Base-by-base conservation (phyloP, 1,140 invertebrate species). In the Aleiodes sp. region DNA sequence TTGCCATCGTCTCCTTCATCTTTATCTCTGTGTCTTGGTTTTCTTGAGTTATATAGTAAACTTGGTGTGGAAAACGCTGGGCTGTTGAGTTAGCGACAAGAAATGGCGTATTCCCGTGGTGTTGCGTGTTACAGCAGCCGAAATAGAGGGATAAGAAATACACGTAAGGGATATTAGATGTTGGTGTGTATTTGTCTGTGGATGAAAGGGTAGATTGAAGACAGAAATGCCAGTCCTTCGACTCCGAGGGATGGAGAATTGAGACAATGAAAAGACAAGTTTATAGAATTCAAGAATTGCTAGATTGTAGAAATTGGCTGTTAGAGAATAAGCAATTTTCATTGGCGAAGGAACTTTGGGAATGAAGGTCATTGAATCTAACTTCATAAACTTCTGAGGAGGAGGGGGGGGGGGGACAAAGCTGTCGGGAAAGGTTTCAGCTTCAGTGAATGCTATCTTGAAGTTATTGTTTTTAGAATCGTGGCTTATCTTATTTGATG, bases 11-110 rank as follows among this genome's bases (percentile, higher is more conserved):
- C 39, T n/a, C 19, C 12, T 43, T 43, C 39, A n/a, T 43, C 39
- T 43, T 43, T 43, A 43, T 12, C n/a, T 1, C 39, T 43, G 39
- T 16, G 39, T 16, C 19, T 16, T 52, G 16, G 46, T 7, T 8
- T 52, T 52, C 26, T 52, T 16, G 46, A 52, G n/a, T n/a, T n/a
- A n/a, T n/a, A n/a, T n/a, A n/a, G n/a, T n/a, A n/a, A n/a, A n/a
- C n/a, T n/a, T n/a, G n/a, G n/a, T n/a, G n/a, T n/a, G n/a, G 26
- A 52, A 52, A 21, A 52, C 46, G 46, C 19, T 52, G 46, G 41
- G 41, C 46, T 52, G 46, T 52, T 52, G 46, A 52, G 46, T 52
- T 52, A 52, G 46, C 46, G 46, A 52, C 46, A 52, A 52, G 46
- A 21, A 52, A 52, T 46, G 41, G 41, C 41, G 41, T 46, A 46